A percentile compares a stretch with the other conserved stretches of the same genome.
These are phyloP conservation scores for Coronaproctus castanopsis DNA, from an alignment of 2,888 invertebrate species.

Conservation along the genomic window DNA sequence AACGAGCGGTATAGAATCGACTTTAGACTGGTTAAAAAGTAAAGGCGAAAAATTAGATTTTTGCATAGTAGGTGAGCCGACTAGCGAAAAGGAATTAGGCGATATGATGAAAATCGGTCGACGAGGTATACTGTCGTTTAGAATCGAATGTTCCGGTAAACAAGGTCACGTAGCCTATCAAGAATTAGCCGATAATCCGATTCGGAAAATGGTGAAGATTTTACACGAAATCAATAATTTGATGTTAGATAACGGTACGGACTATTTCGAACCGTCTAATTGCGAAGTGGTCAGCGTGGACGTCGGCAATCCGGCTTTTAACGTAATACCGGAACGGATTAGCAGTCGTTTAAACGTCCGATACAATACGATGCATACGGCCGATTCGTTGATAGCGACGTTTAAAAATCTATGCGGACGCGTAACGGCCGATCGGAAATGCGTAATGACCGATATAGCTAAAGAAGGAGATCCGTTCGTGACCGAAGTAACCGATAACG, in stretches of 20 bases:
- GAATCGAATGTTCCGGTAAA: background rate
- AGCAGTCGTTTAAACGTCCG: background rate
- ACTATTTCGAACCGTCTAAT: background rate
- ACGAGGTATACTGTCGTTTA: background rate
- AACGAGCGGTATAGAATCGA: background rate
- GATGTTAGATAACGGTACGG: background rate
- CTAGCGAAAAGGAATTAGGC: background rate
- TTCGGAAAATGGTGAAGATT: background rate
- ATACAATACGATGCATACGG: background rate
- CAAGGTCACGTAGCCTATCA: background rate
- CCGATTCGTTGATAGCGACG: background rate
- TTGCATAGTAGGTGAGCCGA: background rate
- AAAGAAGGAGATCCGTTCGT: background rate
- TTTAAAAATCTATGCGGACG: background rate
- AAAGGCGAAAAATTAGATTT: background rate
- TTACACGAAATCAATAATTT: background rate
- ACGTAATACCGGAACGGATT: background rate
- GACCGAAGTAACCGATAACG: background rate
- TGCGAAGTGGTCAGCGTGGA: background rate
- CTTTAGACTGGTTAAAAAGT: background rate
- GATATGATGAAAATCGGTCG: background rate
- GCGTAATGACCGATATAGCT: background rate
- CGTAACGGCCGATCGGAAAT: background rate
- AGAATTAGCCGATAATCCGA: background rate
- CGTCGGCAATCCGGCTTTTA: background rate